Evolutionary conservation across 2,888 invertebrate species (phyloP).

Genomic region (Patella ulyssiponensis): DNA sequence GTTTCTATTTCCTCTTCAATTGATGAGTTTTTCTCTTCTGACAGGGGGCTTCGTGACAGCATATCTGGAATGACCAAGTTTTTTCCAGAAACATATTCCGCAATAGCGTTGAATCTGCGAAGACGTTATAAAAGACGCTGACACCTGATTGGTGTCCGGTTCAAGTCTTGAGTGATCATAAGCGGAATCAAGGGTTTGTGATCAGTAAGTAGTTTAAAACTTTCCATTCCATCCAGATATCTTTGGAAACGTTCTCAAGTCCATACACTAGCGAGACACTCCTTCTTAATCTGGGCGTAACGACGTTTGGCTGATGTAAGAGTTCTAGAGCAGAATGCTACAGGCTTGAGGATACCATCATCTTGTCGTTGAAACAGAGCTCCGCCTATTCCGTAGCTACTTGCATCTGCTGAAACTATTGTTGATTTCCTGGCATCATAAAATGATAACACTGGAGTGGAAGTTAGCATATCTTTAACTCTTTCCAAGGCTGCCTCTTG

Average conservation of each 20-base stretch:
- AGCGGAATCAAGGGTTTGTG: slow-evolving; percentile 45
- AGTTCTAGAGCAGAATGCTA: slow-evolving; percentile 44
- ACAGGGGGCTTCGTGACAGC: slow-evolving; percentile 33
- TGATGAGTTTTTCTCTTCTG: neutral
- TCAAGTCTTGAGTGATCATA: slow-evolving; percentile 39
- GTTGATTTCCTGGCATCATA: slow-evolving; percentile 29
- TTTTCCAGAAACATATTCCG: slow-evolving; percentile 36
- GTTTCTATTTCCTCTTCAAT: slow-evolving; percentile 27
- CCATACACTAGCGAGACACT: slow-evolving; percentile 40
- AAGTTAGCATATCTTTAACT: slow-evolving; percentile 22
- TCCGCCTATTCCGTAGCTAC: neutral
- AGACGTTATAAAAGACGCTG: slow-evolving; percentile 44
- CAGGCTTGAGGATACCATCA: slow-evolving; percentile 32
- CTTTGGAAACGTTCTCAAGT: slow-evolving; percentile 40
- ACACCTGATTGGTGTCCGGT: slow-evolving; percentile 35
- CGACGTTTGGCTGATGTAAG: slow-evolving; percentile 32
- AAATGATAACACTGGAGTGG: slow-evolving; percentile 36
- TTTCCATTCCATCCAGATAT: slow-evolving; percentile 37
- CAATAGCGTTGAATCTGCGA: slow-evolving; percentile 31
- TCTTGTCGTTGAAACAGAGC: neutral
- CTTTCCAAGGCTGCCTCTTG: slow-evolving; percentile 28
- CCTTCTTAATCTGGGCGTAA: slow-evolving; percentile 48
- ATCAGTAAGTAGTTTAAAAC: slow-evolving; percentile 42
- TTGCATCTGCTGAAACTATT: neutral
- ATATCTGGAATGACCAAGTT: slow-evolving; percentile 39